A percentile compares a stretch with the other conserved stretches of the same genome.
Evolutionary conservation across 2,797 vertebrate genomes (phyloP).

Genomic region (Lepus oiostolus): DNA sequence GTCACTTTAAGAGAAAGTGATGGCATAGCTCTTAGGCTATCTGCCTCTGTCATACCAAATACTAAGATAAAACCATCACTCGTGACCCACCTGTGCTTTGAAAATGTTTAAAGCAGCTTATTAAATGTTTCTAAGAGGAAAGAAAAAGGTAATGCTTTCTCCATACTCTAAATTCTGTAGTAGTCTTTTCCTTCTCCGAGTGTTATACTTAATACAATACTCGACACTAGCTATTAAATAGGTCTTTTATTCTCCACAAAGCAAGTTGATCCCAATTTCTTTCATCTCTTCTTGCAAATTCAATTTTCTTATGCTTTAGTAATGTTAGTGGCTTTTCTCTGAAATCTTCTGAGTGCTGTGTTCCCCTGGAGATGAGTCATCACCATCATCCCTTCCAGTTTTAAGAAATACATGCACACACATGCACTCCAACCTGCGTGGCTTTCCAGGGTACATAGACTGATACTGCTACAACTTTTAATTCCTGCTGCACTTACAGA

Average conservation of each 20-base stretch:
- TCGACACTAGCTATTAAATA: background rate
- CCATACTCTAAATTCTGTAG: background rate
- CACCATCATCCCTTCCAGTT: background rate
- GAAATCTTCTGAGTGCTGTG: slow-evolving; percentile 23
- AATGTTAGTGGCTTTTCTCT: slow-evolving; percentile 20
- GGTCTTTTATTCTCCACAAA: background rate
- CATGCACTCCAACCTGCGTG: no score
- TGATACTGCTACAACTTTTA: background rate
- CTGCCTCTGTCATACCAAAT: background rate
- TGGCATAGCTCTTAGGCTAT: background rate
- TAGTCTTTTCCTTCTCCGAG: background rate
- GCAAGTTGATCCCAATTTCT: background rate
- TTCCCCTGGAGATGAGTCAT: background rate
- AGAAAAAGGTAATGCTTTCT: slow-evolving; percentile 27
- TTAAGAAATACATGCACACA: background rate
- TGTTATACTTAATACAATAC: background rate
- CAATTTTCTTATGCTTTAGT: slow-evolving; percentile 16
- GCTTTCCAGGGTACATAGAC: background rate
- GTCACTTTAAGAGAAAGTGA: background rate
- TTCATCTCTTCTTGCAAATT: slow-evolving; percentile 2
- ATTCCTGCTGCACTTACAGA: background rate
- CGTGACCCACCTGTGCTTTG: background rate
- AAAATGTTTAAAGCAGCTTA: background rate
- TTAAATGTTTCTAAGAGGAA: slow-evolving; percentile 20
- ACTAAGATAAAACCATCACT: background rate